Evolutionary conservation across 2,888 invertebrate species (phyloP).

Genomic region (Xanthia icteritia): DNA sequence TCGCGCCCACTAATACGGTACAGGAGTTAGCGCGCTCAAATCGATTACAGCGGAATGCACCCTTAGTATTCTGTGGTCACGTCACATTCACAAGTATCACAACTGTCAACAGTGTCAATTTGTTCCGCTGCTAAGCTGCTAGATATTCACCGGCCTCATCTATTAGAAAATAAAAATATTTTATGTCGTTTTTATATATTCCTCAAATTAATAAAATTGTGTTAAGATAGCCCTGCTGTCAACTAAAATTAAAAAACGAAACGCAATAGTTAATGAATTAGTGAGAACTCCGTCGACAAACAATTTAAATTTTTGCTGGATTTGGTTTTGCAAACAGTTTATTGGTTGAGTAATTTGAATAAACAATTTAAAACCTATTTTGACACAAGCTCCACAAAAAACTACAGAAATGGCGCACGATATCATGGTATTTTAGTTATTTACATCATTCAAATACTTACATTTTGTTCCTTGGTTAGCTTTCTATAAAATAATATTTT

Average conservation of each 20-base stretch:
- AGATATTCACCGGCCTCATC: no score
- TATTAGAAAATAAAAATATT: no score
- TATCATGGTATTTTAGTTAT: conserved; percentile 72
- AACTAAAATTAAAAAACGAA: neutral
- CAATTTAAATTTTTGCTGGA: neutral
- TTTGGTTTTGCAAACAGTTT: conserved; percentile 1
- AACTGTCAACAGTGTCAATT: no score
- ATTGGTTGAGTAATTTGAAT: neutral
- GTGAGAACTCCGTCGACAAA: neutral
- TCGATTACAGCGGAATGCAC: no score
- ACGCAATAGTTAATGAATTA: neutral
- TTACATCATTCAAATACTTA: neutral
- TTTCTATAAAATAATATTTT: neutral
- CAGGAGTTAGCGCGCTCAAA: no score
- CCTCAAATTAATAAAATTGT: neutral
- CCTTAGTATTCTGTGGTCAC: no score
- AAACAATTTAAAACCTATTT: conserved; percentile 5
- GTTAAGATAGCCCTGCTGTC: neutral
- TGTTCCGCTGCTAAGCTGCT: no score
- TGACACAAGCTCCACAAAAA: neutral
- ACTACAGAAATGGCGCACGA: conserved; percentile 76
- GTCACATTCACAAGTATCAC: no score
- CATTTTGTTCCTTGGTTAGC: conserved; percentile 12
- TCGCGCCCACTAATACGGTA: no score
- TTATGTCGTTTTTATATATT: neutral